Evolutionary conservation across 1,140 invertebrate genomes (phyloP).

Genomic region (Saccostrea glomerata): DNA sequence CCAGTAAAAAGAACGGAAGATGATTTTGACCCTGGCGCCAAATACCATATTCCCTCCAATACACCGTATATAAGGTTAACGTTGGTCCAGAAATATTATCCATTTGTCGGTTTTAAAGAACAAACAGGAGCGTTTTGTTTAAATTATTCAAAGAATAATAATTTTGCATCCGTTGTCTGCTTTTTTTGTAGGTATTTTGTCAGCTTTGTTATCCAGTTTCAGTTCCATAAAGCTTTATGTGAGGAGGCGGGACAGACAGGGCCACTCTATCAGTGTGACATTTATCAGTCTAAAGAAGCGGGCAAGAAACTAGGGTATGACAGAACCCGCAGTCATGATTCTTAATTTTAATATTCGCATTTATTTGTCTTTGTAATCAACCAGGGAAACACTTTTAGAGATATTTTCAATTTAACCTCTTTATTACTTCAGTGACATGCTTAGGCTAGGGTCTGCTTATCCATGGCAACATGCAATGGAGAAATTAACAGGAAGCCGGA

Average conservation of each 20-base stretch:
- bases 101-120: background rate
- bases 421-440: conserved; percentile 83
- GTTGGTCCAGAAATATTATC: conserved; percentile 51
- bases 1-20: conserved; percentile 66
- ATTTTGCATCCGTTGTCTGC: background rate
- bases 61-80: conserved; percentile 76
- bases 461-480: conserved; percentile 92
- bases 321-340: background rate
- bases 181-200: conserved; percentile 71
- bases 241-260: conserved; percentile 86
- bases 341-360: background rate
- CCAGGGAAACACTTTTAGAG: no score
- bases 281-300: conserved; percentile 37
- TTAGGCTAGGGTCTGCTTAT: conserved; percentile 88
- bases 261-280: conserved; percentile 80
- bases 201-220: conserved; percentile 93
- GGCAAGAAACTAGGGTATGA: conserved; percentile 31
- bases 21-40: conserved; percentile 77
- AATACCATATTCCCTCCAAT: conserved; percentile 74
- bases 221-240: conserved; percentile 92
- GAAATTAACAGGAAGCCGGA: conserved; percentile 86
- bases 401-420: no score
- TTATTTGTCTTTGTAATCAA: background rate
- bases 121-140: background rate
- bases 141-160: background rate